Evolutionary conservation across 2,113 vertebrate species (phyloP).

Genomic region (Pao palembangensis): DNA sequence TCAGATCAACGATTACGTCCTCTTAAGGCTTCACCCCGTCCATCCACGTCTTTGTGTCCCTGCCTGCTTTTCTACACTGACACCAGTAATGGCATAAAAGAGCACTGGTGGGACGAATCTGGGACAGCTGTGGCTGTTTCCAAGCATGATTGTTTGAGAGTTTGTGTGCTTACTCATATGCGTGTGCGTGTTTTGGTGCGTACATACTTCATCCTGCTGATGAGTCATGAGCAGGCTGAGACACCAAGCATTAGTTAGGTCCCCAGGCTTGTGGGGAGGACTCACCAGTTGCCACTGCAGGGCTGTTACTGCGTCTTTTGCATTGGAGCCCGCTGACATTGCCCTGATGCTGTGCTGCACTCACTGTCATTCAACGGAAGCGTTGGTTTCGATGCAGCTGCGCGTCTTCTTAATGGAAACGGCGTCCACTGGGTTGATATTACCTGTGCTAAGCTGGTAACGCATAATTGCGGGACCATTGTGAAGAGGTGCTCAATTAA

Average conservation of each 20-base stretch:
- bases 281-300: constrained; percentile 17
- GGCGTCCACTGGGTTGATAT: constrained; percentile 35
- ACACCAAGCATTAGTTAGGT: constrained; percentile 26
- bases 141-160: constrained; percentile 32
- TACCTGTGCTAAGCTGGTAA: constrained; percentile 50
- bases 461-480: constrained; percentile 38
- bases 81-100: constrained; percentile 13
- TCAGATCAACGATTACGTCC: too few relatives aligned
- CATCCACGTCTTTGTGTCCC: neutral
- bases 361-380: constrained; percentile 35
- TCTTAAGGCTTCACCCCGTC: too few relatives aligned
- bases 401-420: constrained; percentile 31
- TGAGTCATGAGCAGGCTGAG: constrained; percentile 63
- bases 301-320: constrained; percentile 33
- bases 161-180: constrained; percentile 18
- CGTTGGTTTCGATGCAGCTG: constrained; percentile 28
- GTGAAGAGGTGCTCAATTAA: constrained; percentile 60
- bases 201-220: constrained; percentile 51
- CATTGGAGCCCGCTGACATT: constrained; percentile 38
- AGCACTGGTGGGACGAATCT: constrained; percentile 7
- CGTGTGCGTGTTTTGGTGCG: constrained; percentile 27
- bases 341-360: constrained; percentile 32
- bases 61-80: constrained; percentile 2
- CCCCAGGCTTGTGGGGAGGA: constrained; percentile 34
- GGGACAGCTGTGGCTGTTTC: constrained; percentile 20